A percentile compares a stretch with the other conserved stretches of the same genome.
Evolutionary conservation across 2,113 vertebrate species (phyloP).

Genomic region (Protobothrops flavoviridis): DNA sequence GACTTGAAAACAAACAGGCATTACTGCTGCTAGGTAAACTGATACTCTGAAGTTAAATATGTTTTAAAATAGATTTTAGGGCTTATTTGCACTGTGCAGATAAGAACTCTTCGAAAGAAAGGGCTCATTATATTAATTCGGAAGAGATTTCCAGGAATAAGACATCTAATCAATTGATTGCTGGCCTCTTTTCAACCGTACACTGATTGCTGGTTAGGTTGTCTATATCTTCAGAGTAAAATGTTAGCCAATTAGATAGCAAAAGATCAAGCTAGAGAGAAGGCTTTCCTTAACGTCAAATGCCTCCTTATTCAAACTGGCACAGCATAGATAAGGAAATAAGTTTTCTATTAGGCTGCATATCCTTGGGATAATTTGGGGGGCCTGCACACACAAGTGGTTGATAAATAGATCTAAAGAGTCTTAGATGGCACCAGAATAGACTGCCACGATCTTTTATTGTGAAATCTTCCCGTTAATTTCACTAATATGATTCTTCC

Average conservation of each 20-base stretch:
- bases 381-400: background rate
- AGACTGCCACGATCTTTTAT: background rate
- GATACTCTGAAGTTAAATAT: conserved; percentile 20
- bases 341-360: background rate
- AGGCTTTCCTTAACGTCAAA: background rate
- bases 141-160: background rate
- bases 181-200: background rate
- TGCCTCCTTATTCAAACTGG: background rate
- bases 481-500: background rate
- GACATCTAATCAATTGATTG: background rate
- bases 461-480: background rate
- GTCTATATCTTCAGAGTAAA: background rate
- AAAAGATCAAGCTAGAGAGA: background rate
- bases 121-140: background rate
- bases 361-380: background rate
- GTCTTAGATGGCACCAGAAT: background rate
- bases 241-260: conserved; percentile 19
- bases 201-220: background rate
- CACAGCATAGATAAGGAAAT: background rate
- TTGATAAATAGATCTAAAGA: background rate
- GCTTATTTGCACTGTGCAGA: conserved; percentile 12
- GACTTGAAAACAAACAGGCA: background rate
- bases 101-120: conserved; percentile 23
- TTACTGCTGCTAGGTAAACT: conserved; percentile 29
- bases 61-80: conserved; percentile 21